Evolutionary conservation across 2,113 vertebrate species (phyloP).

Genomic region (Ictalurus punctatus): DNA sequence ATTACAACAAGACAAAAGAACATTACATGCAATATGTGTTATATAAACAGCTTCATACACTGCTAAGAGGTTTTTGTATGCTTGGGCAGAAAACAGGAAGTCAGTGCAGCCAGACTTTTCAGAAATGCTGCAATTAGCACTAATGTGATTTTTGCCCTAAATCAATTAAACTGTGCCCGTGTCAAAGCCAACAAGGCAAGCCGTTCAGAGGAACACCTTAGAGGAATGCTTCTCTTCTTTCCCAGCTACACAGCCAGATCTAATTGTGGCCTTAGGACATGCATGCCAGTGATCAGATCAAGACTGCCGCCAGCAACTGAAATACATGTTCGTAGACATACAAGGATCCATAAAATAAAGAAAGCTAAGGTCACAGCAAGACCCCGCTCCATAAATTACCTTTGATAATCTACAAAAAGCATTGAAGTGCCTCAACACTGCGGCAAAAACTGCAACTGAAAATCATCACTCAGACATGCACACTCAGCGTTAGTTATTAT

Average conservation of each 20-base stretch:
- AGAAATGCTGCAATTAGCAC: conserved; percentile 65
- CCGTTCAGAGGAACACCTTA: conserved; percentile 66
- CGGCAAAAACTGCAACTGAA: neutral
- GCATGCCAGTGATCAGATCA: neutral
- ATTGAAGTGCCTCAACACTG: neutral
- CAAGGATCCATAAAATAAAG: neutral
- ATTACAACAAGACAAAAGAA: conserved; percentile 20
- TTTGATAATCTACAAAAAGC: neutral
- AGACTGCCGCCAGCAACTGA: neutral
- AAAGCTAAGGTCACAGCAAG: neutral
- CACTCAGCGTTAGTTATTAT: neutral
- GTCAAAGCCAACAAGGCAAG: conserved; percentile 56
- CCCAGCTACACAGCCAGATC: neutral
- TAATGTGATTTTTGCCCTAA: conserved; percentile 70
- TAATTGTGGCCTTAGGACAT: conserved; percentile 20
- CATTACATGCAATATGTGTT: conserved; percentile 39
- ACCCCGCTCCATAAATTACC: neutral
- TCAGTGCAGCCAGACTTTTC: conserved; percentile 38
- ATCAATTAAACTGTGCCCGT: conserved; percentile 57
- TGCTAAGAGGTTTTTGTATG: conserved; percentile 40
- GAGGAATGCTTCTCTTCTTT: conserved; percentile 26
- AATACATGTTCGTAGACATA: neutral
- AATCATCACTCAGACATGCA: neutral
- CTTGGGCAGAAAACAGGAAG: conserved; percentile 24
- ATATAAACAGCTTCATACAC: conserved; percentile 51